Base-by-base conservation (phyloP, 2,113 vertebrate species). In the Nothocercus nigrocapillus region DNA sequence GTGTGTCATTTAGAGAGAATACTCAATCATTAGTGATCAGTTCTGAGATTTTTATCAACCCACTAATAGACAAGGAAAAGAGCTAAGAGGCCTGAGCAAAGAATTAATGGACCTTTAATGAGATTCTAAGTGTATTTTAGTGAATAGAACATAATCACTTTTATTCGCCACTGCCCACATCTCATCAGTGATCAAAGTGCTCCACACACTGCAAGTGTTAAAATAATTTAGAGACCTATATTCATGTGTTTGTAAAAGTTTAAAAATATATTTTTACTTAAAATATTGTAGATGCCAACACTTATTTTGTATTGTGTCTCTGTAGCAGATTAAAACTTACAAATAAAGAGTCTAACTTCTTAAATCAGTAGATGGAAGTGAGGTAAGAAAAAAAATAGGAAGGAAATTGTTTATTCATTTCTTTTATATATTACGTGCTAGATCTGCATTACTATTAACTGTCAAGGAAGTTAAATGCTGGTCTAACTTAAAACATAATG, bases 11-110 rank as follows among this genome's bases (percentile, higher is more conserved):
- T 40, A 66, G 40, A 92, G 53, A 93, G 80, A 95, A 87, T 59
- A 92, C 30, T 92, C 70, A 64, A 27, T 90, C 94, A 87, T 53
- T 80, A 90, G 86, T 5, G 21, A 96, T 76, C 45, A 81, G 80
- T 93, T 96, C 2, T 73, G 69, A 92, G 93, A 95, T 89, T 95
- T 96, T 93, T 96, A 94, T 96, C 92, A 94, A 62, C 77, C 9
- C 7, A 94, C 92, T 96, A 95, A 93, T 93, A 96, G 84, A 63
- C 47, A 93, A 76, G 44, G 17, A 85, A 90, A 90, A 83, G 30
- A 94, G 54, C 81, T 82, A 82, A 94, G 81, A 40, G 32, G 44
- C 24, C 85, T 68, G 51, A 93, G 88, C 40, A 88, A 93, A 94
- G 70, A 92, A 61, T 89, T 88, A 96, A 95, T 93, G 64, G 93